Conservation (phyloP, 2,113 vertebrate genomes). For the Myiagra hebetior region DNA sequence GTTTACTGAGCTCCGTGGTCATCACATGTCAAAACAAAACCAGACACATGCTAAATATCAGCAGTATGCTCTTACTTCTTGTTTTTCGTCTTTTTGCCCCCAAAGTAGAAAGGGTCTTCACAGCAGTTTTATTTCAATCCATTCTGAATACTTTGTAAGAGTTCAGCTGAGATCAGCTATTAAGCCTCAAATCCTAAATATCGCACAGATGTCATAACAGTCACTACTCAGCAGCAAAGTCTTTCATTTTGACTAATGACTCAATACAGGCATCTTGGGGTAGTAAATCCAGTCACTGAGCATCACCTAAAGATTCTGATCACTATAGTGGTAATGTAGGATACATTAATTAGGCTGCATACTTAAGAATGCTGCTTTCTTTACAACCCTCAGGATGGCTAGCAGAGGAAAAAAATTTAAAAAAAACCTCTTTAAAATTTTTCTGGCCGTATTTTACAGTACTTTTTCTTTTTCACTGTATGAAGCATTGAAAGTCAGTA, state of each 20-base stretch:
- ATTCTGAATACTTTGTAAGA: not conserved
- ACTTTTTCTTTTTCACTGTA: not conserved
- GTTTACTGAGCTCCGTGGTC: conserved; percentile 13
- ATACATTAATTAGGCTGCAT: not conserved
- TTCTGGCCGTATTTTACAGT: not conserved
- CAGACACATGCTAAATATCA: not conserved
- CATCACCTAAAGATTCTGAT: not conserved
- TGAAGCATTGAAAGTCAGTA: not conserved
- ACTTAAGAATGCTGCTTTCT: not conserved
- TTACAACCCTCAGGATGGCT: not conserved
- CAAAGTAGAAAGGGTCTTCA: not conserved
- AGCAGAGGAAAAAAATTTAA: not conserved
- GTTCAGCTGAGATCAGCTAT: not conserved
- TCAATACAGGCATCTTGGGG: not conserved
- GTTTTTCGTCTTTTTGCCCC: not conserved
- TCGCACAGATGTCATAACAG: not conserved
- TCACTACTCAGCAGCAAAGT: not conserved
- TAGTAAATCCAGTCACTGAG: not conserved
- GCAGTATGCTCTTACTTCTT: not conserved
- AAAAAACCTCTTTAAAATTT: not conserved
- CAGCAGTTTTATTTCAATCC: not conserved
- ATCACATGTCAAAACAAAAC: conserved; percentile 29
- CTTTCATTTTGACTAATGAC: not conserved
- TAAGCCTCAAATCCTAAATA: not conserved
- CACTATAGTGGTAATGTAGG: not conserved